Evolutionary conservation across 2,888 invertebrate genomes (phyloP), one percentile per base, ranked within the genome.

Genomic region (Cylindroiulus punctatus): DNA sequence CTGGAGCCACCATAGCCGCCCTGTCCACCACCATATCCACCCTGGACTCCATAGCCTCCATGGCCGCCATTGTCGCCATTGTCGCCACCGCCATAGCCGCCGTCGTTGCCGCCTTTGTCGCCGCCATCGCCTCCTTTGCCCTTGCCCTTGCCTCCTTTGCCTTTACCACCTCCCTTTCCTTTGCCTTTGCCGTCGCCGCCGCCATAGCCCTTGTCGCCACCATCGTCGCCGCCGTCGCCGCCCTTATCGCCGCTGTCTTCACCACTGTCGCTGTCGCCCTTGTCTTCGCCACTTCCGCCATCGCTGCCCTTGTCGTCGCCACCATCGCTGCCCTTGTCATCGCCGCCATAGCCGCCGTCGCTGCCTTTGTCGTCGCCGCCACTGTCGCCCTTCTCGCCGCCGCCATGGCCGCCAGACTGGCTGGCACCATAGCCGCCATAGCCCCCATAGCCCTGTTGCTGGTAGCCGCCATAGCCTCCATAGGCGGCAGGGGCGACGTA

Each of bases 401-500:
- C 42, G 14, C 84, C 84, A 42, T 84, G 42, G 40, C 84, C 84
- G 42, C 44, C 84, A 4, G 52, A 12, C 8, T 19, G 14, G 1
- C 17, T 5, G 30, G n/a, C 84, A 17, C 85, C 85, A 30, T 85
- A 85, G 47, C 85, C 81, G 14, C 81, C 81, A 81, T 81, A 81
- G n/a, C 81, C 81, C 2, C 65, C 65, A 22, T 65, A 65, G 22
- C 65, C 22, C 1, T 17, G 14, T 1, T 10, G 10, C 1, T 44
- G 10, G 17, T 81, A 81, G 12, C 81, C 81, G 26, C 81, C 81
- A 81, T 81, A 81, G 12, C 81, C 81, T 3, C 81, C 81, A 81
- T 81, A 81, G 19, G 82, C 17, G 3, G 2, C 3, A 7, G 82
- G 82, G 0, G 82, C 82, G 19, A 82, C 36, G 40, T 82, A 82